Evolutionary conservation across 2,888 invertebrate genomes (phyloP), one percentile per base, ranked within the genome.

Genomic region (Amphipyra berbera): DNA sequence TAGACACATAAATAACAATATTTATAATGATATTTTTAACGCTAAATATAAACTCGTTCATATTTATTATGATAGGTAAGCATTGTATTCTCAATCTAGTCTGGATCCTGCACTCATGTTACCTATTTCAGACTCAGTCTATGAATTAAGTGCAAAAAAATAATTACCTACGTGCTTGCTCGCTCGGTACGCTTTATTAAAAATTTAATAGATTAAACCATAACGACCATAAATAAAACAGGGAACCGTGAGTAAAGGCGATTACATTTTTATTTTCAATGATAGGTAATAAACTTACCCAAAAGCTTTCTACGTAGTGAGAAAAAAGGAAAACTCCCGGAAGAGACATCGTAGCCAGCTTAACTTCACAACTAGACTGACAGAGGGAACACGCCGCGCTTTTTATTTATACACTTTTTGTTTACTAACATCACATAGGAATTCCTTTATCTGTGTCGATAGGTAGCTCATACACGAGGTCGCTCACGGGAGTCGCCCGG

Each of bases 401-500:
- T 91, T 91, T 90, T 92, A 92, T 92, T 87, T 90, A 89, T 87
- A 87, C 91, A 92, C 89, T 91, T 90, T 90, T 90, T 94, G 90
- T 94, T 93, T 93, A 92, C 90, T 90, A 94, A 93, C 94, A 93
- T 92, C 87, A 91, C 92, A 91, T 86, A 86, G 79, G 84, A 86
- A 87, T 87, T 86, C 82, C 81, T 89, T 88, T 86, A 87, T 87
- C 84, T 83, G 73, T 83, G 75, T 82, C 81, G 85, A 82, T 71
- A 76, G 77, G 66, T 67, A 73, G 75, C 59, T 67, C 59, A 78
- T 73, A 74, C 77, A 76, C 73, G 71, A 76, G 62, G 70, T 73
- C 42, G 73, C 75, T 65, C 74, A 79, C 77, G 78, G 77, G 73
- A 80, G 76, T 74, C 72, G 78, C 67, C 73, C 79, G 77, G 79